A percentile compares a stretch with the other conserved stretches of the same genome.
Conservation (phyloP, 1,140 invertebrate genomes). For the Drosophila pandora region DNA sequence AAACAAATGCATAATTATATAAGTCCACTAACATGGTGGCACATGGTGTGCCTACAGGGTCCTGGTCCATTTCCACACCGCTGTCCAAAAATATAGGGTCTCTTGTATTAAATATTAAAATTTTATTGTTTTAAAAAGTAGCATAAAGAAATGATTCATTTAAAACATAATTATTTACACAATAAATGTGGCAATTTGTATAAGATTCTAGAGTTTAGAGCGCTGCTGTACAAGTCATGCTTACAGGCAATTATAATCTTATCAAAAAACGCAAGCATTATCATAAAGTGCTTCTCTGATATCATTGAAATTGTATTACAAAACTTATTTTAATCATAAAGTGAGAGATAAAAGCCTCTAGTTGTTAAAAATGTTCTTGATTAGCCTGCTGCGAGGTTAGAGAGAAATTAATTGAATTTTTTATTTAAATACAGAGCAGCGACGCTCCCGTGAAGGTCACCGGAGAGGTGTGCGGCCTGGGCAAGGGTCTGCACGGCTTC, state of each 20-base stretch:
- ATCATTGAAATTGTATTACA: neutral
- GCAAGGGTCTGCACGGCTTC: slow-evolving; percentile 92
- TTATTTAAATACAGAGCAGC: slow-evolving; percentile 9
- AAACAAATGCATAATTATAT: slow-evolving; percentile 62
- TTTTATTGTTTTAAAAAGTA: neutral
- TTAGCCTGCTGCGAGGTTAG: neutral
- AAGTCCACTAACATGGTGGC: slow-evolving; percentile 33
- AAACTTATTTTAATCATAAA: neutral
- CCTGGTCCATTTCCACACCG: neutral
- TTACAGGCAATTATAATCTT: slow-evolving; percentile 24
- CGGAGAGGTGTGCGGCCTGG: slow-evolving; percentile 89
- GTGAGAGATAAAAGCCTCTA: neutral
- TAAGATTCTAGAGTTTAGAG: neutral
- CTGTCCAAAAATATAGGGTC: neutral
- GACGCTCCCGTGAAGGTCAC: slow-evolving; percentile 87
- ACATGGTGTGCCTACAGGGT: slow-evolving; percentile 5
- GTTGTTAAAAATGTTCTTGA: no score
- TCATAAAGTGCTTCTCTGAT: neutral
- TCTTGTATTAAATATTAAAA: neutral
- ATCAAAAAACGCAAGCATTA: slow-evolving; percentile 39
- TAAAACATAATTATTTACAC: neutral
- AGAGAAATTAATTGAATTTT: neutral
- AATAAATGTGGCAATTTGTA: no score
- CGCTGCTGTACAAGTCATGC: slow-evolving; percentile 3
- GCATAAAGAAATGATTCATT: no score